Evolutionary conservation across 2,888 invertebrate genomes (phyloP), one percentile per base, ranked within the genome.

Genomic region (Galeopsomyia nigrocyanea): DNA sequence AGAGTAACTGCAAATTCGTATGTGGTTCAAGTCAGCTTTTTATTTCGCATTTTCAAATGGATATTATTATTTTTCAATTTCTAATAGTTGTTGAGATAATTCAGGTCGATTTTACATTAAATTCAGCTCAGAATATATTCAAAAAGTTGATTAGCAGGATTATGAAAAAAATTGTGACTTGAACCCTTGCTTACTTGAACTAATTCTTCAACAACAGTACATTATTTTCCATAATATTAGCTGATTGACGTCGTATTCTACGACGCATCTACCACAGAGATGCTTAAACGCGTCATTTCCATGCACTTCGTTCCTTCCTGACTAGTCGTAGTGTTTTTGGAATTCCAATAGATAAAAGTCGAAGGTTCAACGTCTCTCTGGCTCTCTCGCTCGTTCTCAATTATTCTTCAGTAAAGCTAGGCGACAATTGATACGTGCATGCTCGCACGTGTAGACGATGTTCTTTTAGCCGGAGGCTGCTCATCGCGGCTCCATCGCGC

Each of bases 171-270:
- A n/a, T n/a, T n/a, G n/a, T n/a, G n/a, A n/a, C n/a, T n/a, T n/a
- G n/a, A n/a, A n/a, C n/a, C n/a, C n/a, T n/a, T n/a, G n/a, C n/a
- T n/a, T n/a, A n/a, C n/a, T n/a, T n/a, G n/a, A n/a, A n/a, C n/a
- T n/a, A n/a, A n/a, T n/a, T n/a, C n/a, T n/a, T n/a, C 49, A 46
- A 39, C 22, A 17, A n/a, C n/a, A 39, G 31, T 9, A 57, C 16
- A 39, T 31, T 57, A 57, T 57, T 60, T 60, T 60, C 16, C 16
- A 2, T 9, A 14, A 14, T 53, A 53, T n/a, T 56, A 26, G 22
- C 22, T 0, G 10, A 51, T 51, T 19, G 9, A 16, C 16, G 16
- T 51, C 51, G 5, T 19, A 5, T n/a, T 51, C 19, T 3, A 7
- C 51, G 0, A 19, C 53, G 9, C 17, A 19, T 51, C n/a, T 19